Evolutionary conservation across 2,113 vertebrate species (phyloP), one percentile per base, ranked within the genome.

Genomic region (Toxotes chatareus): DNA sequence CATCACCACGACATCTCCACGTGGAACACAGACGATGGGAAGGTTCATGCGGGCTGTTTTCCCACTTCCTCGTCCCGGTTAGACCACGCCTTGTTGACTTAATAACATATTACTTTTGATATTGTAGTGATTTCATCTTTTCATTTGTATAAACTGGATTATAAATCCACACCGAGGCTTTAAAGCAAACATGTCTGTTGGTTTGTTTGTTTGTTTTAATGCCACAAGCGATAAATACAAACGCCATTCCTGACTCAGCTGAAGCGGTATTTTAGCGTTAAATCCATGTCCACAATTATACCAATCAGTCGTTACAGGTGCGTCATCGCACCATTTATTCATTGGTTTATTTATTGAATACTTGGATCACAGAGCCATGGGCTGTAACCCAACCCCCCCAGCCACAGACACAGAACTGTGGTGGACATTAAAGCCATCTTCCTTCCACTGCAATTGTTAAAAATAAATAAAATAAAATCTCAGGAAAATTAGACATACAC

Each of bases 11-110:
- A 82, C 79, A 82, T 21, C 73, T 56, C 71, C 84, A 87, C 88
- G 85, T 87, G 85, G 62, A 76, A 27, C 32, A 64, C 49, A 73
- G 59, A 32, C 51, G 69, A 56, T 12, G 62, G 7, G 71, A 68
- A 5, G 32, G 38, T 63, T 72, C 46, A 47, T 27, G 62, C 11
- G 51, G 42, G 44, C 59, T 59, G 6, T 56, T 42, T 21, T 46
- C 71, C 80, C 80, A 88, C 86, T 90, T 90, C 86, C 89, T 86
- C 16, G 66, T 88, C 57, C 32, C 19, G 31, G 1, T 65, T 38
- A 84, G 60, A 84, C 86, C 60, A 77, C 84, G 81, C 84, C 86
- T 76, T 46, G 67, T 13, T 64, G 12, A 10, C 9, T 27, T 12
- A 14, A 31, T 42, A 38, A 40, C 61, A 16, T 0, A 2, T 62